Evolutionary conservation across 2,113 vertebrate genomes (phyloP).

Genomic region (Atlantisia rogersi): DNA sequence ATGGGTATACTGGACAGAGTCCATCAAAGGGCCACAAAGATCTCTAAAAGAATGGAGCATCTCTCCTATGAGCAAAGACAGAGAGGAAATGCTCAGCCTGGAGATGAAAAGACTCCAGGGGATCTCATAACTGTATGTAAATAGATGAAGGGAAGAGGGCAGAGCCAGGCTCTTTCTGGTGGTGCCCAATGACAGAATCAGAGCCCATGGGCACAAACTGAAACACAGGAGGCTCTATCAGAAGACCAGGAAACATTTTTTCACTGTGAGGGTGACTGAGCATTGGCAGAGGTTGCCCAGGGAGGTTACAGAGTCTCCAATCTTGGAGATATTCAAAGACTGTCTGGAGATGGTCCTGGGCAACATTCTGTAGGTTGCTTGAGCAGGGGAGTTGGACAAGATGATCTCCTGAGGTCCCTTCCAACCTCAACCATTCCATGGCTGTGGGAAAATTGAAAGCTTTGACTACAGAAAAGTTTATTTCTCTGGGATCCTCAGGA

Average conservation of each 20-base stretch:
- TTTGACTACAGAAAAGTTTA: background rate
- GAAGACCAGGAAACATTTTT: background rate
- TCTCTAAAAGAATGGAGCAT: background rate
- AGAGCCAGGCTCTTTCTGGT: background rate
- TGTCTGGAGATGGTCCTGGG: background rate
- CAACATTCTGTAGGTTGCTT: background rate
- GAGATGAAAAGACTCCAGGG: background rate
- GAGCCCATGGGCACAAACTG: background rate
- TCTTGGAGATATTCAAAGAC: background rate
- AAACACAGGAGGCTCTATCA: background rate
- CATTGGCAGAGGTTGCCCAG: background rate
- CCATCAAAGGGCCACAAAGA: accelerated
- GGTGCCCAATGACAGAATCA: background rate
- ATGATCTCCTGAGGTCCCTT: background rate
- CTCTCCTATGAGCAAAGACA: background rate
- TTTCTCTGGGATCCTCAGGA: background rate
- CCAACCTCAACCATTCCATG: background rate
- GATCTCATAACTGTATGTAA: background rate
- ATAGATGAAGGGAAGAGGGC: background rate
- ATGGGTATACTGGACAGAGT: background rate
- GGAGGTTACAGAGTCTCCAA: background rate
- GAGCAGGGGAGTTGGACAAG: background rate
- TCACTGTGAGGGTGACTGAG: background rate
- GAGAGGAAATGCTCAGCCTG: background rate
- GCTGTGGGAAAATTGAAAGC: background rate